These are phyloP conservation scores for Thereva nobilitata DNA, from an alignment of 2,888 invertebrate genomes.

Conservation along the genomic window DNA sequence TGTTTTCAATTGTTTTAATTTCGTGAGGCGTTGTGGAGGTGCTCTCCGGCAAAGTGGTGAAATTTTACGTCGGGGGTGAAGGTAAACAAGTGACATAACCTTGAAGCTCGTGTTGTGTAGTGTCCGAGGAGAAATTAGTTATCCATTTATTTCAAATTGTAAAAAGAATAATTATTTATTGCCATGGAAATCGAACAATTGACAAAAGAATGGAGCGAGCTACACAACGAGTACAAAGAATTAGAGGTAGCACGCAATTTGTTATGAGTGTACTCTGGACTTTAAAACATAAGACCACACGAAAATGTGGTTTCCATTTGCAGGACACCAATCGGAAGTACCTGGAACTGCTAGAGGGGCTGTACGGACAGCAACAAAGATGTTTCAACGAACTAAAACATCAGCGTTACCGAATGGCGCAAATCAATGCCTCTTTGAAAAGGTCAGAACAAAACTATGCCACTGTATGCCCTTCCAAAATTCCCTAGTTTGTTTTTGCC, in stretches of 20 bases:
- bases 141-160: constrained; percentile 6
- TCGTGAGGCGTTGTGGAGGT: neutral
- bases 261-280: constrained; percentile 29
- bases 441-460: constrained; percentile 65
- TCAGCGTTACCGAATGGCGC: constrained; percentile 86
- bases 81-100: constrained; percentile 27
- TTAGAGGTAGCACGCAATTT: constrained; percentile 68
- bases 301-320: constrained; percentile 44
- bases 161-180: constrained; percentile 6
- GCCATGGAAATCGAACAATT: constrained; percentile 66
- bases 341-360: constrained; percentile 80
- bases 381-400: constrained; percentile 88
- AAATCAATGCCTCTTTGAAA: constrained; percentile 77
- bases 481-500: neutral
- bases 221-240: constrained; percentile 75
- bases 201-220: constrained; percentile 77
- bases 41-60: constrained; percentile 4
- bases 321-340: constrained; percentile 82
- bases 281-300: neutral
- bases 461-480: neutral
- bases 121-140: neutral
- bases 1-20: neutral
- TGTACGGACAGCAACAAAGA: constrained; percentile 80
- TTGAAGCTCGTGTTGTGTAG: constrained; percentile 1
- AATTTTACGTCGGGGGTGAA: constrained; percentile 6